Evolutionary conservation across 1,140 invertebrate genomes (phyloP).

Genomic region (Atopsyche davidsoni): DNA sequence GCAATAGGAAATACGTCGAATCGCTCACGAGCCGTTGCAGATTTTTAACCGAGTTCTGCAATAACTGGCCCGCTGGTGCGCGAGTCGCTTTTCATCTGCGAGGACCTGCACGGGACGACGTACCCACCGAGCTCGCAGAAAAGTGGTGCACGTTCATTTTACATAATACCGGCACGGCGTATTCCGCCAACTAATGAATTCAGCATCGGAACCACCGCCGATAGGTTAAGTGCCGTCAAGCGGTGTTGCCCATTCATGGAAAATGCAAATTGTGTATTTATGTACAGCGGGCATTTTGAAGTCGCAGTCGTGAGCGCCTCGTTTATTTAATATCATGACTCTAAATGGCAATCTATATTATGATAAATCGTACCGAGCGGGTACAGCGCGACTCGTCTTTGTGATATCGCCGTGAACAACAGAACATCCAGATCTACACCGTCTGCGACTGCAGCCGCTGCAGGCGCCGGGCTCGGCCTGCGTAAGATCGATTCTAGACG

Average conservation of each 20-base stretch:
- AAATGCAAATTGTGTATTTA: slow-evolving; percentile 29
- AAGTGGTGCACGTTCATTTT: slow-evolving; percentile 19
- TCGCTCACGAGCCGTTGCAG: no score
- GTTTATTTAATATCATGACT: slow-evolving; percentile 30
- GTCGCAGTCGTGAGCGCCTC: slow-evolving; percentile 29
- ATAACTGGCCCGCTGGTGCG: no score
- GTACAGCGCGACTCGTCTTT: slow-evolving; percentile 14
- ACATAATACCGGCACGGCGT: slow-evolving; percentile 27
- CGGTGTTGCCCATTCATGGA: slow-evolving; percentile 29
- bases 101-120: neutral
- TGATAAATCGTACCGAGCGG: slow-evolving; percentile 24
- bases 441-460: slow-evolving; percentile 8
- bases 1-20: no score
- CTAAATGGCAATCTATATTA: slow-evolving; percentile 31
- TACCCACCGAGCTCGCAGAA: slow-evolving; percentile 15
- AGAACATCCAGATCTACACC: slow-evolving; percentile 10
- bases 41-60: no score
- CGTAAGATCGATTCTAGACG: no score
- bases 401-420: slow-evolving; percentile 19
- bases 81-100: no score
- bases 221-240: slow-evolving; percentile 30
- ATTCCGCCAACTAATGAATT: slow-evolving; percentile 30
- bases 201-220: slow-evolving; percentile 27
- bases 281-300: slow-evolving; percentile 28
- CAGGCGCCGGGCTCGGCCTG: no score